Percentiles rank a stretch among this genome's conserved stretches.
Evolutionary conservation across 1,140 invertebrate genomes (phyloP).

Genomic region (Euura lappo): DNA sequence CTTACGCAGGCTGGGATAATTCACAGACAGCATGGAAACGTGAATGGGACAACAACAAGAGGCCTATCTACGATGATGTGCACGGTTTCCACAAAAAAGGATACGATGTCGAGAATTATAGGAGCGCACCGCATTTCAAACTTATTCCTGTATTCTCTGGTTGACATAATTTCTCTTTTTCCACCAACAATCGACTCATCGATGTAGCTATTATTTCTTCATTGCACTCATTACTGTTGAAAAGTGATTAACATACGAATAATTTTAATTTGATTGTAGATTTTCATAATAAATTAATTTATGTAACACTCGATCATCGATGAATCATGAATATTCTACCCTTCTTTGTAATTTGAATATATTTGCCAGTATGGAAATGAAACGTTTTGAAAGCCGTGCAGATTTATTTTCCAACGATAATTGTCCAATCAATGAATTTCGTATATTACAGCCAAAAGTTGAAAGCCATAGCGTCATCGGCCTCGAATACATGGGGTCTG

Average conservation of each 20-base stretch:
- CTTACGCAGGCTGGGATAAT: too few species aligned
- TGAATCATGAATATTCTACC: too few species aligned
- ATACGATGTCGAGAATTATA: background rate
- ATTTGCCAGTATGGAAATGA: too few species aligned
- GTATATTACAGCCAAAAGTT: constrained; percentile 75
- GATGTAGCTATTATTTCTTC: background rate
- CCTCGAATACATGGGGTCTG: constrained; percentile 99
- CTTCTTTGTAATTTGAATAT: too few species aligned
- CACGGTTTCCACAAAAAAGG: background rate
- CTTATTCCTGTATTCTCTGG: constrained; percentile 14
- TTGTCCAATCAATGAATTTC: background rate
- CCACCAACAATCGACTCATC: background rate
- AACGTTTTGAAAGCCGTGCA: too few species aligned
- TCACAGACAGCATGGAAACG: too few species aligned
- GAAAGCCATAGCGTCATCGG: constrained; percentile 97
- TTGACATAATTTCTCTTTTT: background rate
- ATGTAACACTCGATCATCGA: too few species aligned
- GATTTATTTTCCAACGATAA: background rate
- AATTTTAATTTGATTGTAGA: background rate
- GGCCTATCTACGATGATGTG: background rate
- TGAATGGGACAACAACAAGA: background rate
- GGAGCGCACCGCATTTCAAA: background rate
- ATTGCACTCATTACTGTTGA: background rate
- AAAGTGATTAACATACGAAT: background rate
- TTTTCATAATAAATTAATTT: too few species aligned